Conservation (phyloP, 2,797 vertebrate species). For the Girardinus metallicus region DNA sequence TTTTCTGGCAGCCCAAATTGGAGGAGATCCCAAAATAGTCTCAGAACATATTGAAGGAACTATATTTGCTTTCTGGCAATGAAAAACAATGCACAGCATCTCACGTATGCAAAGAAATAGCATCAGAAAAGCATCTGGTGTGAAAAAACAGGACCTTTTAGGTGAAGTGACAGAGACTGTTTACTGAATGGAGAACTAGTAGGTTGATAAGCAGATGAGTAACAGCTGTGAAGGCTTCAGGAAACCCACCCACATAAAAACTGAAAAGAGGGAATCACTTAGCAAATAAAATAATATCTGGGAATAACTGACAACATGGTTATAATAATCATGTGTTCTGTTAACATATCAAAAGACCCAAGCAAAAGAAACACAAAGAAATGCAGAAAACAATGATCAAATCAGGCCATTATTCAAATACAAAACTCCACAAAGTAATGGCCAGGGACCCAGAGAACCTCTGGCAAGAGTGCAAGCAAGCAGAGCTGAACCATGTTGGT, state of each 20-base stretch:
- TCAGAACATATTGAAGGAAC: neutral
- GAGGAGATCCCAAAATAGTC: neutral
- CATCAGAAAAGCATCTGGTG: neutral
- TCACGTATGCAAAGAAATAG: neutral
- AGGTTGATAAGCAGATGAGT: neutral
- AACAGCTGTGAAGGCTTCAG: neutral
- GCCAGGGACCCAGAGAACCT: neutral
- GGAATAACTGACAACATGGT: neutral
- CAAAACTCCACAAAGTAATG: neutral
- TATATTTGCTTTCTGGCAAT: neutral
- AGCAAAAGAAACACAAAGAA: neutral
- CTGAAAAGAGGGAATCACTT: neutral
- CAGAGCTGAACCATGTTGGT: neutral
- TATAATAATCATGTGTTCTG: neutral
- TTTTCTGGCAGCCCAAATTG: neutral
- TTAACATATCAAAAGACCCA: neutral
- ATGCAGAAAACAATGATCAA: neutral
- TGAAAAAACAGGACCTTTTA: neutral
- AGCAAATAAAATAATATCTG: neutral
- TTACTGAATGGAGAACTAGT: neutral
- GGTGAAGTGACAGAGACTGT: neutral
- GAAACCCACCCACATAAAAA: neutral
- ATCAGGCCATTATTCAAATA: neutral
- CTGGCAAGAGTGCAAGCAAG: neutral
- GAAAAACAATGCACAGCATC: neutral